Percentiles rank a stretch among this genome's conserved stretches.
phyloP scores from a whole-genome alignment of 1,140 invertebrate genomes.

The Aphelinus certus region DNA sequence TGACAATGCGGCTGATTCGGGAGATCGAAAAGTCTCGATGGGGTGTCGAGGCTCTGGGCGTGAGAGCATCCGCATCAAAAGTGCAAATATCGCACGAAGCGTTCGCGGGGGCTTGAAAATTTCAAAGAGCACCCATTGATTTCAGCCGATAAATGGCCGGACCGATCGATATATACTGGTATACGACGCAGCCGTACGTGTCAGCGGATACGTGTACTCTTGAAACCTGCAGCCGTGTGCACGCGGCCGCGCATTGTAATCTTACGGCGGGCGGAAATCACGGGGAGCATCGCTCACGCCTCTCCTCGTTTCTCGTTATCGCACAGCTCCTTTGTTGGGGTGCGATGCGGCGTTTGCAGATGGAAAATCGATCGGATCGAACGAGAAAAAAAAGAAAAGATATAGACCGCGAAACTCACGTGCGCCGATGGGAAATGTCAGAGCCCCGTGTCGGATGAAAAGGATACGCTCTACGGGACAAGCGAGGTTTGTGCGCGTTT shows the following conservation, averaged over 20 bases:
- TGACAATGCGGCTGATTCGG: no score
- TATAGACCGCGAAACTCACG: no score
- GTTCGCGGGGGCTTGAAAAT: neutral
- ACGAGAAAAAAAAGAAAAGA: neutral
- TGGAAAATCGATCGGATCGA: constrained; percentile 16
- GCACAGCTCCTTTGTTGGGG: neutral
- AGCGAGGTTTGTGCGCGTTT: neutral
- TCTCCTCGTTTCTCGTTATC: neutral
- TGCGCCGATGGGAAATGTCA: no score
- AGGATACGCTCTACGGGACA: constrained; percentile 5
- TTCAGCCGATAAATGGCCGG: neutral
- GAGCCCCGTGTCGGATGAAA: neutral
- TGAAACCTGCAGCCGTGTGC: no score
- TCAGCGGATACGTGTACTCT: no score
- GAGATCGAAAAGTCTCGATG: no score
- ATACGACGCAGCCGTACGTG: no score
- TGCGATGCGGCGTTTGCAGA: neutral
- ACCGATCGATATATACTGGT: neutral
- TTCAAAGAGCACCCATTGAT: neutral
- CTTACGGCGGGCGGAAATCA: neutral
- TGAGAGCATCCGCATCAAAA: neutral
- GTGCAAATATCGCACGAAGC: neutral
- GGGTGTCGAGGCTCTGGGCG: neutral
- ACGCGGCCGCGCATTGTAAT: neutral
- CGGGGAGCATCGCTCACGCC: neutral